These are phyloP conservation scores for Nephrotoma appendiculata DNA, from an alignment of 2,888 invertebrate genomes.

Conservation along the genomic window DNA sequence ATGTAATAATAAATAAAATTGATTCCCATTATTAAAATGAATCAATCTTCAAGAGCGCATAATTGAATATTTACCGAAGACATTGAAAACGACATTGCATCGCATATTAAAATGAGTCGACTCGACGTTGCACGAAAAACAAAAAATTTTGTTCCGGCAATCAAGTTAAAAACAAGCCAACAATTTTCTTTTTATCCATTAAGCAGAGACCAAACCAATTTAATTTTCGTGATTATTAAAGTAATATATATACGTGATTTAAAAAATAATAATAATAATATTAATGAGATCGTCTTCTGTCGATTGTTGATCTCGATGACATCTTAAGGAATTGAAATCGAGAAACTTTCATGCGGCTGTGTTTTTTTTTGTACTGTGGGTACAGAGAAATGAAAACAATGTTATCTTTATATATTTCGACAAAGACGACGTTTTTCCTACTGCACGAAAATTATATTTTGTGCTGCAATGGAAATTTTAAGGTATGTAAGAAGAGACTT, in stretches of 20 bases:
- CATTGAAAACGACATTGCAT: neutral
- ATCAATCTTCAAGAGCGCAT: neutral
- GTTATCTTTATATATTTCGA: neutral
- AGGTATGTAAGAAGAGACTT: neutral
- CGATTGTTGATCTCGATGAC: neutral
- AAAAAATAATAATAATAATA: neutral
- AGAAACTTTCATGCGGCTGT: neutral
- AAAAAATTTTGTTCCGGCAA: neutral
- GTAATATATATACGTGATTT: neutral
- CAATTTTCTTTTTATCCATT: neutral
- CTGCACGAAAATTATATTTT: neutral
- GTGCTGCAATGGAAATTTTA: neutral
- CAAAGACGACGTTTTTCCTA: neutral
- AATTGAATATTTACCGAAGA: neutral
- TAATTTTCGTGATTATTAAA: neutral
- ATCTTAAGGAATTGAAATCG: neutral
- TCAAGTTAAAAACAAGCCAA: neutral
- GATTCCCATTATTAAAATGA: neutral
- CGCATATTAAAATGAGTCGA: neutral
- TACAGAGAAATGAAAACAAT: neutral
- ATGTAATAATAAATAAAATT: neutral
- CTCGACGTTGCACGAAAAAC: neutral
- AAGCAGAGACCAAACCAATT: neutral
- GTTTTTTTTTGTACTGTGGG: neutral
- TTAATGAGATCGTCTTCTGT: neutral